These are phyloP conservation scores for Pandemis cinnamomeana DNA, from an alignment of 2,888 invertebrate species.

Conservation along the genomic window DNA sequence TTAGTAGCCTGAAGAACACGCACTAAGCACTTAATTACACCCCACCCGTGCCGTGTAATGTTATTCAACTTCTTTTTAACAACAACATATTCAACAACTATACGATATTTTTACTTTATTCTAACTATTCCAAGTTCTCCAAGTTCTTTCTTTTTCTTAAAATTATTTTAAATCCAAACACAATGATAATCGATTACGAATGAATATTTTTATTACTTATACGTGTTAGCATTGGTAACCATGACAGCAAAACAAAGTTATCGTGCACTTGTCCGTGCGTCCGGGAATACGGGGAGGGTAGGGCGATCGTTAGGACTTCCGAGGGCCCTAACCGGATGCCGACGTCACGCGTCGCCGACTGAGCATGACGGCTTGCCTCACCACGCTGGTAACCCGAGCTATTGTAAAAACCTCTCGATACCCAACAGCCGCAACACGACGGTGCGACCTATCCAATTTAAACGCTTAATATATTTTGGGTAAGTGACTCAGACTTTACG, in stretches of 20 bases:
- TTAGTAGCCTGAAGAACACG: background rate
- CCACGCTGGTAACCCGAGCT: slow-evolving; percentile 53
- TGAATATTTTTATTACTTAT: background rate
- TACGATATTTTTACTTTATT: too few relatives aligned
- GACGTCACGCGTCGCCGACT: slow-evolving; percentile 73
- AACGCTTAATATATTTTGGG: slow-evolving; percentile 49
- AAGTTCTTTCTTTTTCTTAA: background rate
- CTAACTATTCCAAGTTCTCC: too few relatives aligned
- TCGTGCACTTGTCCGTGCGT: slow-evolving; percentile 48
- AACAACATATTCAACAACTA: too few relatives aligned
- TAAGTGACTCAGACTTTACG: slow-evolving; percentile 52
- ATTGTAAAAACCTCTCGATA: slow-evolving; percentile 50
- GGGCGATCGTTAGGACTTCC: slow-evolving; percentile 68
- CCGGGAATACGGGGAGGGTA: slow-evolving; percentile 53
- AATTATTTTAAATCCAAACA: background rate
- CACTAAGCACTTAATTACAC: background rate
- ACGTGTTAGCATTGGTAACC: background rate
- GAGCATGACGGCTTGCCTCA: slow-evolving; percentile 77
- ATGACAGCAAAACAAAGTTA: slow-evolving; percentile 46
- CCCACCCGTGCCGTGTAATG: background rate
- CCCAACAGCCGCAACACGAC: slow-evolving; percentile 39
- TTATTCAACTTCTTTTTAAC: too few relatives aligned
- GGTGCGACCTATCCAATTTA: slow-evolving; percentile 29
- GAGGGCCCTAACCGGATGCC: slow-evolving; percentile 74
- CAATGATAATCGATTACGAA: background rate